Conservation (phyloP, 2,797 vertebrate genomes). For the Acridotheres tristis region DNA sequence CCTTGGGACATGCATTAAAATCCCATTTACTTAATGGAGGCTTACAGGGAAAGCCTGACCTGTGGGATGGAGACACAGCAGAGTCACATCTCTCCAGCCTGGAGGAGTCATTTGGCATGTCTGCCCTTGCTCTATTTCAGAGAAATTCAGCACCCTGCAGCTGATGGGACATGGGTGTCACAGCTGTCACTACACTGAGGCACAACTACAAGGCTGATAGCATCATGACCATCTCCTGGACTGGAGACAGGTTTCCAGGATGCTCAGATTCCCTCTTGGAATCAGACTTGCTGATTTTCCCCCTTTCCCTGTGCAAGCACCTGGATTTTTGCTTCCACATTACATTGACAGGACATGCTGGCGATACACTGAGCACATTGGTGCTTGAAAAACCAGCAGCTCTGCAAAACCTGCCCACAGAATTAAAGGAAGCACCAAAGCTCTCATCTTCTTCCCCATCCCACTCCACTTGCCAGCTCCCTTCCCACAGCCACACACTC, state of each 20-base stretch:
- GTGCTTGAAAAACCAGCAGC: neutral
- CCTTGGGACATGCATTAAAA: neutral
- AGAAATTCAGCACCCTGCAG: neutral
- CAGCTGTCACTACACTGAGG: neutral
- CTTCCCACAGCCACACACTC: neutral
- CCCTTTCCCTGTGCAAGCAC: neutral
- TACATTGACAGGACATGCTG: neutral
- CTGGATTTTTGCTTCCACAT: neutral
- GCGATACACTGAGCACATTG: rapidly evolving
- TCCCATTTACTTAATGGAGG: neutral
- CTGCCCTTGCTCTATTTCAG: neutral
- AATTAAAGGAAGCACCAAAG: neutral
- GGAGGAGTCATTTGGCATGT: neutral
- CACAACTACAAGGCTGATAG: neutral
- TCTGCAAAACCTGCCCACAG: neutral
- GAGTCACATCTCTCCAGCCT: neutral
- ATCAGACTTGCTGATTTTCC: neutral
- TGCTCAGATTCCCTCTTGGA: neutral
- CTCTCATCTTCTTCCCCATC: neutral
- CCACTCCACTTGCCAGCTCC: neutral
- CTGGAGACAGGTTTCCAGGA: neutral
- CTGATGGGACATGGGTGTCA: neutral
- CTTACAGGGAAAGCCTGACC: neutral
- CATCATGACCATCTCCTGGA: neutral
- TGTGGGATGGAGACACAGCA: neutral